phyloP scores from a whole-genome alignment of 2,888 invertebrate species.

The Lumbricus terrestris region DNA sequence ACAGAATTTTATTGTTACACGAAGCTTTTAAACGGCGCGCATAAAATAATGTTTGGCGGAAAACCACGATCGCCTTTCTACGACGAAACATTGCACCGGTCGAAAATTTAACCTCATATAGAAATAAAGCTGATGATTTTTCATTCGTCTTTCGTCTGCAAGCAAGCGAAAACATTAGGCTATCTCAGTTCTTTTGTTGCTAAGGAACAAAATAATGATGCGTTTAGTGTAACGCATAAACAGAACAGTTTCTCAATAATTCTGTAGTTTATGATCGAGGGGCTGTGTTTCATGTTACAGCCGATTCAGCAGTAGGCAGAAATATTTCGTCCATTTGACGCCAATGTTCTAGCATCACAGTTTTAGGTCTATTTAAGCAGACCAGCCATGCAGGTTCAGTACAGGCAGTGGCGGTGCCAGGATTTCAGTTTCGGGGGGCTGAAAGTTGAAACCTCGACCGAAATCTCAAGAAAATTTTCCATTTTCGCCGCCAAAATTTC shows the following conservation, averaged over 20 bases:
- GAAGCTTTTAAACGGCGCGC: neutral
- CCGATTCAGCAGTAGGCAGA: neutral
- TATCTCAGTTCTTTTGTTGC: neutral
- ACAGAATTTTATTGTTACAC: neutral
- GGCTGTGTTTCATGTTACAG: neutral
- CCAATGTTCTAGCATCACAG: no score
- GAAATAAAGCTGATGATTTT: neutral
- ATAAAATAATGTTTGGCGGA: neutral
- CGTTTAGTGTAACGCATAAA: neutral
- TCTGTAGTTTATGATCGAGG: neutral
- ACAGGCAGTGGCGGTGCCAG: no score
- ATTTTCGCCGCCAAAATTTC: no score
- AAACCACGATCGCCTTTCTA: neutral
- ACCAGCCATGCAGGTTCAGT: no score
- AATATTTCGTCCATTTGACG: no score
- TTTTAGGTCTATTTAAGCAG: no score
- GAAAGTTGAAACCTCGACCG: no score
- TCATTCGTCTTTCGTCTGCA: neutral
- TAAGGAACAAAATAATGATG: neutral
- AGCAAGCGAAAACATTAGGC: neutral
- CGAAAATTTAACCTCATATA: neutral
- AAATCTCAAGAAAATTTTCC: no score
- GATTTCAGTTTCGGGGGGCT: no score
- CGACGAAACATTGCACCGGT: neutral
- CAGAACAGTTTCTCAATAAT: neutral